phyloP scores from a whole-genome alignment of 1,140 invertebrate genomes.

The Teleopsis dalmanni region DNA sequence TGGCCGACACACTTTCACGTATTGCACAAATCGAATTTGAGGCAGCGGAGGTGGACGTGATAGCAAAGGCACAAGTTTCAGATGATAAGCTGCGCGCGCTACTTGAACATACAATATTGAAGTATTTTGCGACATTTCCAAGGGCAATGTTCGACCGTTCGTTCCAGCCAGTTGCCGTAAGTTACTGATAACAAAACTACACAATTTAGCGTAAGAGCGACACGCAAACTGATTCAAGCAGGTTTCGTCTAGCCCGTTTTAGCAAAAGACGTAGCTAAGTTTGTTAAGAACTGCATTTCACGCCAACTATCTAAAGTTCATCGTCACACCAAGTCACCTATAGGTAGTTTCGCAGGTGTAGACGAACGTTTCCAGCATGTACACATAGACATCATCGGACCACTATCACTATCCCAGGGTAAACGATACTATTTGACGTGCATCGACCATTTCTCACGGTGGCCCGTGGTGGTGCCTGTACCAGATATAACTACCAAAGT shows the following conservation, averaged over 20 bases:
- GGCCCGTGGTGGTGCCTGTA: conserved; percentile 17
- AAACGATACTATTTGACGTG: background rate
- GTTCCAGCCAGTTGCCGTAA: background rate
- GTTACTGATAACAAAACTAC: background rate
- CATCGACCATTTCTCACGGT: conserved; percentile 5
- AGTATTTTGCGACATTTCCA: background rate
- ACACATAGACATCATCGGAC: conserved; percentile 6
- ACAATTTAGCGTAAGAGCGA: background rate
- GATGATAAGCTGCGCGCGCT: background rate
- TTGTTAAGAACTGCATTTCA: background rate
- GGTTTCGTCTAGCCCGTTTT: background rate
- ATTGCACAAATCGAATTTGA: conserved; percentile 10
- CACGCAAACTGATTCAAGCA: background rate
- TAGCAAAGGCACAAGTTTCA: background rate
- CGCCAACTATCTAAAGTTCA: background rate
- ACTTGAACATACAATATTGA: background rate
- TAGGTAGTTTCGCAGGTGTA: background rate
- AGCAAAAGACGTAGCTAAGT: background rate
- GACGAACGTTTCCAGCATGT: background rate
- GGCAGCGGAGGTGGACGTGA: background rate
- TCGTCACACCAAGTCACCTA: background rate
- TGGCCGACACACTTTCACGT: conserved; percentile 30
- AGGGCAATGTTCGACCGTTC: background rate
- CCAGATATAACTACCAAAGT: conserved; percentile 21
- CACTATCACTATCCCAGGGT: conserved; percentile 2